These are phyloP conservation scores for Holothuria scabra DNA, from an alignment of 53 echinoderm and acorn worm genomes.

Conservation along the genomic window DNA sequence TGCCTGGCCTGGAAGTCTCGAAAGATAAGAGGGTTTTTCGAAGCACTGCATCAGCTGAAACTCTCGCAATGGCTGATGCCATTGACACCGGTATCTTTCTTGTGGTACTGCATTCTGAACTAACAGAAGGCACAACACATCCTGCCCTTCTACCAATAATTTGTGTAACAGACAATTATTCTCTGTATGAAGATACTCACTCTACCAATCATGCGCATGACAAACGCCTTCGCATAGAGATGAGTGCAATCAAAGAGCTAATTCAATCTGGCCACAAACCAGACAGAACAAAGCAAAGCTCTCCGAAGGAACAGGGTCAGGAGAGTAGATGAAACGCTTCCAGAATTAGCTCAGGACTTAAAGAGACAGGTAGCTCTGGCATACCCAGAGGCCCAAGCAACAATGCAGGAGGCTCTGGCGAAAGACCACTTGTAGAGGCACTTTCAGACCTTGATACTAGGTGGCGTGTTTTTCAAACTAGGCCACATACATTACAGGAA, in stretches of 20 bases:
- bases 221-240: background rate
- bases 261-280: no score
- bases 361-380: background rate
- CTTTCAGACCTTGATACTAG: no score
- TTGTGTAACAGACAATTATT: slow-evolving; percentile 35
- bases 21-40: background rate
- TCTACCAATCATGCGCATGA: slow-evolving; percentile 28
- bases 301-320: slow-evolving; percentile 36
- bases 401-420: slow-evolving; percentile 16
- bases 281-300: background rate
- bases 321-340: slow-evolving; percentile 25
- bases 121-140: background rate
- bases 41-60: slow-evolving; percentile 15
- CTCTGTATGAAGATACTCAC: slow-evolving; percentile 19
- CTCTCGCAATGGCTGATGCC: slow-evolving; percentile 31
- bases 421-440: no score
- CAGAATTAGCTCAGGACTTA: slow-evolving; percentile 25
- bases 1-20: background rate
- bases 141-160: background rate
- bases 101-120: background rate
- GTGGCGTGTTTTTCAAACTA: no score
- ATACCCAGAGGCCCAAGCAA: background rate
- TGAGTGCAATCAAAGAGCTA: no score
- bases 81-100: slow-evolving; percentile 26
- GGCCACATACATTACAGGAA: no score